Percentiles rank a stretch among this genome's conserved stretches.
These are phyloP conservation scores for Chionis minor DNA, from an alignment of 2,113 vertebrate species.

Conservation along the genomic window DNA sequence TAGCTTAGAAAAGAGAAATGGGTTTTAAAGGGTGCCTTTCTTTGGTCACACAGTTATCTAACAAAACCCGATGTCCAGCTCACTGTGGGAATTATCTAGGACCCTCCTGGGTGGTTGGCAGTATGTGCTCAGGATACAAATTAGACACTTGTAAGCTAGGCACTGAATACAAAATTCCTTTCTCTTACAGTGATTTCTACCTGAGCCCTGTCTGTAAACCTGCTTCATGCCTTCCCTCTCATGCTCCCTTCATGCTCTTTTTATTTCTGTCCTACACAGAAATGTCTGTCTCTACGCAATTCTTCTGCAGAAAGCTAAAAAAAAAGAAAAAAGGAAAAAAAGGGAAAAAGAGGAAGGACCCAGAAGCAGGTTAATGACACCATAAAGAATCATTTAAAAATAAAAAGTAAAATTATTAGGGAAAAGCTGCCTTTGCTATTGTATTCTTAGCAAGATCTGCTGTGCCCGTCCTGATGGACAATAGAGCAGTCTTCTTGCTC, in stretches of 20 bases:
- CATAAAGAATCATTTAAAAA: not conserved
- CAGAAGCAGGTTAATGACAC: not conserved
- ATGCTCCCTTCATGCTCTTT: no score
- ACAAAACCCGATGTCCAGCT: not conserved
- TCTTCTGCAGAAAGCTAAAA: not conserved
- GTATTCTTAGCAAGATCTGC: not conserved
- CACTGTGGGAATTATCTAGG: not conserved
- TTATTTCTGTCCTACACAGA: no score
- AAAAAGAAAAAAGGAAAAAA: not conserved
- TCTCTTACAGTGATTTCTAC: not conserved
- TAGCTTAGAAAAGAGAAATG: not conserved
- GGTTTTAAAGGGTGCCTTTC: not conserved
- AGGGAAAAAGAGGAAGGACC: not conserved
- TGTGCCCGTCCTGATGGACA: not conserved
- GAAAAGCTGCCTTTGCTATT: not conserved
- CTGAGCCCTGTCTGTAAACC: not conserved
- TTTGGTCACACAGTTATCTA: not conserved
- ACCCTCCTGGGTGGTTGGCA: not conserved
- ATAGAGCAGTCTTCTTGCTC: not conserved
- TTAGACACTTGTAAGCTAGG: not conserved
- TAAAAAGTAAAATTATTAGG: not conserved
- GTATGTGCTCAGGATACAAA: not conserved
- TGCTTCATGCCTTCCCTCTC: not conserved
- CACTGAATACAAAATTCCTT: not conserved
- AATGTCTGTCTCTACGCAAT: not conserved